A percentile compares a stretch with the other conserved stretches of the same genome.
Conservation (phyloP, 2,888 invertebrate species). For the Diloba caeruleocephala region DNA sequence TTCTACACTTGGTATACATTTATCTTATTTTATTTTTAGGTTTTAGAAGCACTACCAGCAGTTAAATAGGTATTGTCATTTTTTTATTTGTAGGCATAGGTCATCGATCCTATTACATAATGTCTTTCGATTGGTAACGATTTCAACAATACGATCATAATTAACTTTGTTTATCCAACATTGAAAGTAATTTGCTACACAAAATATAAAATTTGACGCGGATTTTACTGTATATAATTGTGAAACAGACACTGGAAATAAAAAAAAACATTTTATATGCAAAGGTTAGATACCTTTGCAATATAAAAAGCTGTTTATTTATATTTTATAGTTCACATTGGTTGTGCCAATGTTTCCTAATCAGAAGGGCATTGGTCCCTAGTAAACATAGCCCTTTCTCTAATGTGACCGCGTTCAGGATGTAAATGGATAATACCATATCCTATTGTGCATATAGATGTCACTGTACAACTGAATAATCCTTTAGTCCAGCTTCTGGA, state of each 20-base stretch:
- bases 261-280: not conserved
- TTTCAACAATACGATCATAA: conserved; percentile 16
- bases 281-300: no score
- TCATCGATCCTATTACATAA: conserved; percentile 42
- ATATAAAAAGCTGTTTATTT: no score
- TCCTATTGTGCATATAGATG: conserved; percentile 14
- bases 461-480: conserved; percentile 16
- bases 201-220: conserved; percentile 5
- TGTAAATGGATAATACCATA: conserved; percentile 29
- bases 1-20: no score
- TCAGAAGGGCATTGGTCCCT: conserved; percentile 1
- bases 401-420: conserved; percentile 7
- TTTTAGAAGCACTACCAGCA: conserved; percentile 1
- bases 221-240: conserved; percentile 10
- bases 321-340: no score
- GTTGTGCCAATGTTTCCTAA: not conserved
- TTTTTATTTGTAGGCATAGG: conserved; percentile 15
- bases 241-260: not conserved
- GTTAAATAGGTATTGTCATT: conserved; percentile 1
- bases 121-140: conserved; percentile 28
- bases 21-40: no score
- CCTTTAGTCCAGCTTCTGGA: conserved; percentile 3
- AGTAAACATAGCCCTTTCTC: conserved; percentile 2
- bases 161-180: conserved; percentile 14
- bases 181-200: conserved; percentile 20